A percentile compares a stretch with the other conserved stretches of the same genome.
Evolutionary conservation across 1,140 invertebrate genomes (phyloP).

Genomic region (Lepidurus arcticus): DNA sequence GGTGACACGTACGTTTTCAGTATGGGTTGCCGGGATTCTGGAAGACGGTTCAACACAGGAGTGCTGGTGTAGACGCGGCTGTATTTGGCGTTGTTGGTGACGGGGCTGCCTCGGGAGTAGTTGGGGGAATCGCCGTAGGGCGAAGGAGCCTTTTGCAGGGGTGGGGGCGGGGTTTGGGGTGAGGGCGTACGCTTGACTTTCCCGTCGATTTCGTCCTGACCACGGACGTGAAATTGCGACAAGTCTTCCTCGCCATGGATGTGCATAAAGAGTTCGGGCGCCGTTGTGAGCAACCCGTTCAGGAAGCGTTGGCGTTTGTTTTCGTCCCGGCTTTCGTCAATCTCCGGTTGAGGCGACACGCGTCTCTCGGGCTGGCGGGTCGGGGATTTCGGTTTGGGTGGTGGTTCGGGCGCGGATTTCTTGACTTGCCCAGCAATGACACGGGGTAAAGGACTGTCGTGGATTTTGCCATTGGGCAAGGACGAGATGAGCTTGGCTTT

Average conservation of each 20-base stretch:
- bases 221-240: background rate
- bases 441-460: constrained; percentile 31
- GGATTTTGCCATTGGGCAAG: background rate
- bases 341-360: background rate
- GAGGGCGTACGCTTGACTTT: constrained; percentile 30
- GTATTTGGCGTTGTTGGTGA: background rate
- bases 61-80: constrained; percentile 36
- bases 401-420: constrained; percentile 24
- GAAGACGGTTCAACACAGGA: constrained; percentile 33
- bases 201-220: constrained; percentile 35
- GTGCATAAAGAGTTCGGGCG: constrained; percentile 66
- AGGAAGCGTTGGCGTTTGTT: constrained; percentile 64
- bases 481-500: constrained; percentile 24
- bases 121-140: background rate
- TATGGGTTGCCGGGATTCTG: background rate
- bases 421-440: constrained; percentile 34
- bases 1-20: background rate
- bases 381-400: constrained; percentile 25
- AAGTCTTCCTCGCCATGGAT: constrained; percentile 57
- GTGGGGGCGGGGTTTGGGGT: constrained; percentile 22
- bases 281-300: constrained; percentile 61
- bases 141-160: constrained; percentile 22
- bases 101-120: constrained; percentile 18
- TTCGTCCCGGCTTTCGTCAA: constrained; percentile 38
- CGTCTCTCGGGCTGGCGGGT: background rate